Evolutionary conservation across 1,140 invertebrate genomes (phyloP).

Genomic region (Heterodera schachtii): DNA sequence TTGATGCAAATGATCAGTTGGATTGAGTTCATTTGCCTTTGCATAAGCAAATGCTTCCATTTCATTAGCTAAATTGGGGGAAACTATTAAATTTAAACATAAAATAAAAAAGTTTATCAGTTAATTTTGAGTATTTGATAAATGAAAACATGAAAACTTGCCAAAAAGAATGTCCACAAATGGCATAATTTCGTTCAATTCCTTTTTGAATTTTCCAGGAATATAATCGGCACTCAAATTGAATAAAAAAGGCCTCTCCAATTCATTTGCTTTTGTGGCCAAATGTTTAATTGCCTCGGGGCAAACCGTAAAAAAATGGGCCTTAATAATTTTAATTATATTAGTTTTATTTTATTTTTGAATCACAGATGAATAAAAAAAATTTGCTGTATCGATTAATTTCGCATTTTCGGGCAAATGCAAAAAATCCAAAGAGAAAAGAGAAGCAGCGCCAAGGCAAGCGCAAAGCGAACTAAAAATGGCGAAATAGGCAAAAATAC

Average conservation of each 20-base stretch:
- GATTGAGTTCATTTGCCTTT: slow-evolving; percentile 66
- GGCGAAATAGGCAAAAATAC: no score
- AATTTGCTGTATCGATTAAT: slow-evolving; percentile 80
- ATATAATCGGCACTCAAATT: slow-evolving; percentile 96
- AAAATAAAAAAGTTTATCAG: neutral
- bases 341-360: slow-evolving; percentile 70
- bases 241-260: slow-evolving; percentile 82
- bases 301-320: slow-evolving; percentile 93
- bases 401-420: slow-evolving; percentile 76
- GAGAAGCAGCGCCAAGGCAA: slow-evolving; percentile 89
- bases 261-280: slow-evolving; percentile 76
- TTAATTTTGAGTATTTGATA: no score
- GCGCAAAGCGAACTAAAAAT: slow-evolving; percentile 84
- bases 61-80: slow-evolving; percentile 72
- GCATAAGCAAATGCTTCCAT: slow-evolving; percentile 69
- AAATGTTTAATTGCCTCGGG: slow-evolving; percentile 81
- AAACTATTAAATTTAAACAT: neutral
- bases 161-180: slow-evolving; percentile 95
- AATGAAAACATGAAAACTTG: slow-evolving; percentile 66
- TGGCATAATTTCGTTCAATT: slow-evolving; percentile 79
- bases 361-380: slow-evolving; percentile 78
- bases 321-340: slow-evolving; percentile 70
- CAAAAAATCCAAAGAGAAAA: slow-evolving; percentile 85
- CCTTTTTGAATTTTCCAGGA: slow-evolving; percentile 83
- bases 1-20: slow-evolving; percentile 76